These are phyloP conservation scores for Anoura caudifer DNA, from an alignment of 2,113 vertebrate genomes.

Conservation along the genomic window DNA sequence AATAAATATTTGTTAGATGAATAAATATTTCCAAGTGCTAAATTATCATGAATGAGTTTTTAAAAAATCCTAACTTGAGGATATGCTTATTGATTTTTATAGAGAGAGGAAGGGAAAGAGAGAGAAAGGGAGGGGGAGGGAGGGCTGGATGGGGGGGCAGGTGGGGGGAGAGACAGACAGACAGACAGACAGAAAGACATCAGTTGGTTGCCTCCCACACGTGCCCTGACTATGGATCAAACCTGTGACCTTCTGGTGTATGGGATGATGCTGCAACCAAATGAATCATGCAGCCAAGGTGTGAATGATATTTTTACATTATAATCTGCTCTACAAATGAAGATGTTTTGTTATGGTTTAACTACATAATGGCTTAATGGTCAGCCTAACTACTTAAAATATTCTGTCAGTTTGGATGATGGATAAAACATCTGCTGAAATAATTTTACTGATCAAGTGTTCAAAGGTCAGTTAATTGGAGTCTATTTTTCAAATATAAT, in stretches of 20 bases:
- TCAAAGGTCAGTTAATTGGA: neutral
- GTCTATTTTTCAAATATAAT: neutral
- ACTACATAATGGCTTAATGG: neutral
- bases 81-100: too few relatives aligned
- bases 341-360: neutral
- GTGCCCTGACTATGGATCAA: too few relatives aligned
- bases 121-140: too few relatives aligned
- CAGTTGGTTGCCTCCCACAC: too few relatives aligned
- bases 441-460: neutral
- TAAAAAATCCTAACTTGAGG: neutral
- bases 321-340: neutral
- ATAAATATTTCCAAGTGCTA: neutral
- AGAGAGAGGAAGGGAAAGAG: too few relatives aligned
- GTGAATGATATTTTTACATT: neutral
- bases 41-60: neutral
- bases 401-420: neutral
- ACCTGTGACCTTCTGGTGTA: too few relatives aligned
- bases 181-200: too few relatives aligned
- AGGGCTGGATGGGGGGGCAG: too few relatives aligned
- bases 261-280: too few relatives aligned
- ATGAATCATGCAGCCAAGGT: neutral
- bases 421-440: neutral
- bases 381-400: neutral
- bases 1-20: neutral
- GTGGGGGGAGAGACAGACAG: too few relatives aligned